phyloP scores from a whole-genome alignment of 1,140 invertebrate genomes.

The Orius laevigatus region DNA sequence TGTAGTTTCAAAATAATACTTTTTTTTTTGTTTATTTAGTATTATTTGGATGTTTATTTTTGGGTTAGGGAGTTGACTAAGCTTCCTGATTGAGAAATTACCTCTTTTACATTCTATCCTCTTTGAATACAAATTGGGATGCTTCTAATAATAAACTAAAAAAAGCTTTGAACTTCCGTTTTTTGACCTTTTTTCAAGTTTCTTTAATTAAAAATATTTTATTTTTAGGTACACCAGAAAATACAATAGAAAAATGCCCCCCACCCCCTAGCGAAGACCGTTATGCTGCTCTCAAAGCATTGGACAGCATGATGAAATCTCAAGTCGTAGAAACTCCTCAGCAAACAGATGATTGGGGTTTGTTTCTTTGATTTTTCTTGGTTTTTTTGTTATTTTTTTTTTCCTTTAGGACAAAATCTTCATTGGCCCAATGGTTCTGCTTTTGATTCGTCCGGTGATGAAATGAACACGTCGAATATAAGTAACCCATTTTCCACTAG shows the following conservation, averaged over 20 bases:
- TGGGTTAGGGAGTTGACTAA: too few species aligned
- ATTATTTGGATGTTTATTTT: too few species aligned
- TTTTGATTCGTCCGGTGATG: not conserved
- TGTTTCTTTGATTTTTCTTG: not conserved
- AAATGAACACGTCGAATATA: too few species aligned
- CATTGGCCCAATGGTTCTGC: not conserved
- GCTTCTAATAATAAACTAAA: too few species aligned
- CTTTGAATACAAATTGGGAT: too few species aligned
- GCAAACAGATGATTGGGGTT: conserved; percentile 3
- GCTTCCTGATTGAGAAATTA: too few species aligned
- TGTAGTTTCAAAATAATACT: too few species aligned
- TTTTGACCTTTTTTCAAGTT: too few species aligned
- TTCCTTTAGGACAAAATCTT: not conserved
- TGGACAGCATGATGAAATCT: conserved; percentile 47
- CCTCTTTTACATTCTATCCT: too few species aligned
- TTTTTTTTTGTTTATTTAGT: too few species aligned
- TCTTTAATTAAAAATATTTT: too few species aligned
- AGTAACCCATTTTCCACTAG: conserved; percentile 9
- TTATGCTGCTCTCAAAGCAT: conserved; percentile 66
- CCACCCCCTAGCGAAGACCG: conserved; percentile 47
- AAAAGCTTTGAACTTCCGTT: too few species aligned
- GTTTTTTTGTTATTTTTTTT: not conserved
- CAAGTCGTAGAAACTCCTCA: conserved; percentile 17
- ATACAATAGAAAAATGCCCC: conserved; percentile 7
- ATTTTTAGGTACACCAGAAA: not conserved